These are phyloP conservation scores for Aspidiotus rigidus DNA, from an alignment of 2,888 invertebrate genomes.

Conservation along the genomic window DNA sequence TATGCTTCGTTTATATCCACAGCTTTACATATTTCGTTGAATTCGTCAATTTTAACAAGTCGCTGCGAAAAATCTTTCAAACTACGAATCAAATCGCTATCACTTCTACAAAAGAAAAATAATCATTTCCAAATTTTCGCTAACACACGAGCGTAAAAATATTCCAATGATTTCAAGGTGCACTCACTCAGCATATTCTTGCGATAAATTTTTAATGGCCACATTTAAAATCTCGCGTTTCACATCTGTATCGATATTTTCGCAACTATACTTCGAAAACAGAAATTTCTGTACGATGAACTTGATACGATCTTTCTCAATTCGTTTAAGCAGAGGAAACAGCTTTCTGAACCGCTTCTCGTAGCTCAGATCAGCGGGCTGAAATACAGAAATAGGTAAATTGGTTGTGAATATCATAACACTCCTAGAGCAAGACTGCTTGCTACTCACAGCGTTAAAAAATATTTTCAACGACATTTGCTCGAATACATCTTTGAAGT, in stretches of 20 bases:
- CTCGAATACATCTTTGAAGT: constrained; percentile 10
- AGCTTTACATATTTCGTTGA: constrained; percentile 24
- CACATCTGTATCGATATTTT: constrained; percentile 13
- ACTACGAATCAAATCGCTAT: constrained; percentile 1
- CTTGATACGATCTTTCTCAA: background rate
- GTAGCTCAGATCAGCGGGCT: constrained; percentile 12
- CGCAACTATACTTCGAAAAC: constrained; percentile 21
- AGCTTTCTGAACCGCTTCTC: constrained; percentile 1
- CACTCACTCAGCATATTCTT: background rate
- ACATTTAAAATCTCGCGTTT: constrained; percentile 16
- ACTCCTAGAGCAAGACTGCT: too few species aligned
- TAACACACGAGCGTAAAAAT: too few species aligned
- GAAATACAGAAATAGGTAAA: background rate
- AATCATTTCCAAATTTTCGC: too few species aligned
- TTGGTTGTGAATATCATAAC: too few species aligned
- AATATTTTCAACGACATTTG: constrained; percentile 19
- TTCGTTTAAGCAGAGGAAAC: constrained; percentile 10
- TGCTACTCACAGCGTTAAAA: constrained; percentile 16
- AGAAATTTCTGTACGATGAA: background rate
- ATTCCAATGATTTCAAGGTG: too few species aligned
- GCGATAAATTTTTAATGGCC: constrained; percentile 6
- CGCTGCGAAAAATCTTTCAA: constrained; percentile 18
- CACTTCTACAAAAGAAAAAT: constrained; percentile 5
- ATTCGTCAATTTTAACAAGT: constrained; percentile 15
- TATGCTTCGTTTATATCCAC: constrained; percentile 18